These are phyloP conservation scores for Silurus glanis DNA, from an alignment of 2,113 vertebrate species.

Conservation along the genomic window DNA sequence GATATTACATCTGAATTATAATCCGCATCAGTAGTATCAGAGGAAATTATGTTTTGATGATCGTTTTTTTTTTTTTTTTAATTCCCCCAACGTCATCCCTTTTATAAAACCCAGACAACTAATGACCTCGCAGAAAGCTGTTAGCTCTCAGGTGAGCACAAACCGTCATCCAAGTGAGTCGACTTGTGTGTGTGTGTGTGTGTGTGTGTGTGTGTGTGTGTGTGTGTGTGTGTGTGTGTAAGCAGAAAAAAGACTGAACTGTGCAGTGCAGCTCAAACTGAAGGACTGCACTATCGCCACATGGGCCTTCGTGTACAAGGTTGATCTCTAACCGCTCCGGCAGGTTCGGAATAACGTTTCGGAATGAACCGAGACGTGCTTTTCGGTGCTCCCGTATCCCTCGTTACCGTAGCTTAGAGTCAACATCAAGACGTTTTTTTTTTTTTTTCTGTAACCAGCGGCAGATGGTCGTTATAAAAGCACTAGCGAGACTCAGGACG, in stretches of 20 bases:
- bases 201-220: neutral
- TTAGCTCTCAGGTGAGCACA: neutral
- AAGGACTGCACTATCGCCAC: neutral
- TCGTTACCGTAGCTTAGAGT: neutral
- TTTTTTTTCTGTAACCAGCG: neutral
- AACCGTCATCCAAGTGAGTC: neutral
- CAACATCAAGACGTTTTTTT: neutral
- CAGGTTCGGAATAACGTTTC: neutral
- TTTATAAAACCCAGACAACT: neutral
- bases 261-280: neutral
- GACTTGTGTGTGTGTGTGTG: neutral
- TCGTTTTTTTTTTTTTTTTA: no score
- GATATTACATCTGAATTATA: neutral
- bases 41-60: neutral
- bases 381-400: neutral
- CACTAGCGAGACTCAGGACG: conserved; percentile 4
- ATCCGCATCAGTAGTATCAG: neutral
- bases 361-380: neutral
- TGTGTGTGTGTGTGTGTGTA: neutral
- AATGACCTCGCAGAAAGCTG: neutral
- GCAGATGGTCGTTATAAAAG: neutral
- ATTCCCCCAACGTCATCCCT: no score
- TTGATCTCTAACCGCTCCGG: neutral
- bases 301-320: neutral
- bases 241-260: neutral